Base-by-base conservation (phyloP, 2,797 vertebrate species). In the Tiaroga cobitis region DNA sequence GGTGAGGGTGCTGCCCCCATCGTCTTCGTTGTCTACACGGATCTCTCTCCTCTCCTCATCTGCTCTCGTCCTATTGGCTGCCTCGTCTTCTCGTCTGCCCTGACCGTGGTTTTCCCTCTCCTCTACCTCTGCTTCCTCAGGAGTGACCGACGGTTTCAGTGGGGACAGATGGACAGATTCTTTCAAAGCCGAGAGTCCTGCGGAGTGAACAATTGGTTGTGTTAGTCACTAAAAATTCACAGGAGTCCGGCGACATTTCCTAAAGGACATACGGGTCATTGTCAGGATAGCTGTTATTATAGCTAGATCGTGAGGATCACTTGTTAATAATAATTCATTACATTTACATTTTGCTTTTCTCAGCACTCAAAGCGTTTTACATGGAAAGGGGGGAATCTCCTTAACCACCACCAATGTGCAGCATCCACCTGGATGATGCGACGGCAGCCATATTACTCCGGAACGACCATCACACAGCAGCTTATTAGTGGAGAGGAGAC, bases 121-220 rank as follows among this genome's bases (percentile, higher is more conserved):
- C 41, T 92, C 92, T 19, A 91, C 90, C 72, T 94, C 93, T 26
- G 85, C 49, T 61, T 94, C 94, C 39, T 90, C 84, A 18, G 92
- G 88, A 34, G 88, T 76, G 54, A 90, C 76, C 29, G 92, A 88
- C 34, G 92, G 88, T 90, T 94, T 91, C 75, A 94, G 88, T 24
- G 95, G 95, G 80, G 94, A 94, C 86, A 95, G 82, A 24, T 92
- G 89, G 74, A 91, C 90, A 0, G 93, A 91, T 43, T 95, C 94
- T 89, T 94, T 95, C 80, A 95, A 88, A 34, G 94, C 90, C 49
- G 88, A 89, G 46, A 92, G 92, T 86, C 94, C 95, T 96, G 56
- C 70, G 83, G 43, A 86, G 56, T 26, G 2, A 56, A 73, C 78
- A 76, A 61, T 16, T 46, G 83, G 19, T 34, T 63, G 26, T 21